phyloP scores from a whole-genome alignment of 2,888 invertebrate genomes.

The Leucophora obtusa region DNA sequence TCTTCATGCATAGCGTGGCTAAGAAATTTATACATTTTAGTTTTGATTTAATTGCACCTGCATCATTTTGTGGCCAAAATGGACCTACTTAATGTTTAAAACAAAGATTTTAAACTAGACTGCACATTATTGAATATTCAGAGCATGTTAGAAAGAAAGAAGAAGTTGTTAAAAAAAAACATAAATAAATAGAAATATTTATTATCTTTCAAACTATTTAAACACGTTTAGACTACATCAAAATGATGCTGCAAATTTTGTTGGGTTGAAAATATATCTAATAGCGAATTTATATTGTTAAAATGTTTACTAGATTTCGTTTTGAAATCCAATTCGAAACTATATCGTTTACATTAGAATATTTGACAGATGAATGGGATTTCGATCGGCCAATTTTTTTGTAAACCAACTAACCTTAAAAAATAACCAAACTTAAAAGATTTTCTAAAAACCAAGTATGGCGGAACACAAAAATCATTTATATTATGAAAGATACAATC shows the following conservation, averaged over 20 bases:
- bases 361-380: no score
- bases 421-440: no score
- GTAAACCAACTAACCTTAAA: no score
- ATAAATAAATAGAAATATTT: not conserved
- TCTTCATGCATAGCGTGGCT: constrained; percentile 67
- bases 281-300: no score
- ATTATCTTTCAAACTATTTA: constrained; percentile 4
- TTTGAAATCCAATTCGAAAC: no score
- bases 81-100: constrained; percentile 51
- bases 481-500: no score
- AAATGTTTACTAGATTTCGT: no score
- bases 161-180: constrained; percentile 3
- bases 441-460: no score
- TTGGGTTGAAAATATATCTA: no score
- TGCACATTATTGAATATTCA: constrained; percentile 54
- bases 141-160: constrained; percentile 56
- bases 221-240: not conserved
- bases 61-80: constrained; percentile 40
- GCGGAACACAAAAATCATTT: no score
- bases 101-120: constrained; percentile 55
- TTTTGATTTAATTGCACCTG: constrained; percentile 60
- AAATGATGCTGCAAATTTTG: not conserved
- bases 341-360: no score
- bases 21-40: constrained; percentile 65
- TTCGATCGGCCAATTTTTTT: no score